These are phyloP conservation scores for Theretra japonica DNA, from an alignment of 2,888 invertebrate species.

Conservation along the genomic window DNA sequence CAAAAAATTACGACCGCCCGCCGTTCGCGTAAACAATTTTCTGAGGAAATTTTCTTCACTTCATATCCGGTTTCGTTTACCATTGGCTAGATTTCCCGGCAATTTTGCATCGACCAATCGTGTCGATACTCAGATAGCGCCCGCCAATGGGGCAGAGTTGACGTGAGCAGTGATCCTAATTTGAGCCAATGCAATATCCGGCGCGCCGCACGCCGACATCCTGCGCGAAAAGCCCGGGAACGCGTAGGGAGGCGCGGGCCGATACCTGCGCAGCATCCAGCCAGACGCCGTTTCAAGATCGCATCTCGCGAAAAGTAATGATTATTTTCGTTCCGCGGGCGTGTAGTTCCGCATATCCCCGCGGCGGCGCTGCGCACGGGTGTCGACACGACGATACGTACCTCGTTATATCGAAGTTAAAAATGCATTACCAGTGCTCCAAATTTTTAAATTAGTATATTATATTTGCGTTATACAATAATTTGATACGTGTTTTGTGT, in stretches of 20 bases:
- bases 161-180: slow-evolving; percentile 64
- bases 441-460: slow-evolving; percentile 63
- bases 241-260: slow-evolving; percentile 61
- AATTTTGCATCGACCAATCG: slow-evolving; percentile 65
- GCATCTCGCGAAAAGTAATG: slow-evolving; percentile 85
- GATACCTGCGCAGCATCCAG: slow-evolving; percentile 79
- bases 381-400: slow-evolving; percentile 69
- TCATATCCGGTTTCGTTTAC: slow-evolving; percentile 70
- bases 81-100: slow-evolving; percentile 71
- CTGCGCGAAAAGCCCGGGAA: slow-evolving; percentile 83
- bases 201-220: slow-evolving; percentile 67
- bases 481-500: slow-evolving; percentile 36
- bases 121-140: slow-evolving; percentile 38
- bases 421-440: slow-evolving; percentile 71
- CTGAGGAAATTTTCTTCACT: slow-evolving; percentile 77
- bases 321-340: slow-evolving; percentile 82
- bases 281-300: slow-evolving; percentile 74
- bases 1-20: slow-evolving; percentile 61
- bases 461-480: slow-evolving; percentile 45
- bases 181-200: slow-evolving; percentile 74
- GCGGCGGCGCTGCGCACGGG: slow-evolving; percentile 72
- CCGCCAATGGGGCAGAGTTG: slow-evolving; percentile 62
- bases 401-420: slow-evolving; percentile 68
- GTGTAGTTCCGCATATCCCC: slow-evolving; percentile 78
- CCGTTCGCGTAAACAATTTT: slow-evolving; percentile 78